Conservation (phyloP, 2,888 invertebrate species). For the Prenolepis imparis region DNA sequence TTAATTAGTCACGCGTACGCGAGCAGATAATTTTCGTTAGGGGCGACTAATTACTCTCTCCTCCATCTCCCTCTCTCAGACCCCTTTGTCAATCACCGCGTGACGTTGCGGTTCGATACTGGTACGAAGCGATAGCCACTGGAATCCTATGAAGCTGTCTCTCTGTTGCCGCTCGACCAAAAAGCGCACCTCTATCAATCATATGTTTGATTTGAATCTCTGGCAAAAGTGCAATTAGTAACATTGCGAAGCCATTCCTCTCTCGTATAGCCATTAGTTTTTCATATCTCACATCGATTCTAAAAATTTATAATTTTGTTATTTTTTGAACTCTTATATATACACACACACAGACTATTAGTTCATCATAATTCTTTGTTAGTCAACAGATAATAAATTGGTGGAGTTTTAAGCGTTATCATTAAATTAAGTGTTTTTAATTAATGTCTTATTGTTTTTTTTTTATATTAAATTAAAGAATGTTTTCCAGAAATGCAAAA, state of each 20-base stretch:
- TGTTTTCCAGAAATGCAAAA: conserved; percentile 23
- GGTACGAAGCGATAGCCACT: conserved; percentile 59
- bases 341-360: background rate
- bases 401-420: background rate
- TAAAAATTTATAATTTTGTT: conserved; percentile 1
- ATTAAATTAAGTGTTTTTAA: conserved; percentile 5
- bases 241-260: background rate
- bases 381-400: background rate
- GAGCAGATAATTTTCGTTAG: conserved; percentile 68
- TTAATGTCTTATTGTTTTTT: background rate
- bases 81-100: conserved; percentile 78
- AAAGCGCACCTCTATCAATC: conserved; percentile 67
- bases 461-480: background rate
- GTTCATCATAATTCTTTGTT: background rate
- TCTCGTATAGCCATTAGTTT: background rate
- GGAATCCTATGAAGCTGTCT: conserved; percentile 61
- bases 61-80: conserved; percentile 27
- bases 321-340: background rate
- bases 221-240: conserved; percentile 41
- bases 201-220: conserved; percentile 50
- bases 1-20: conserved; percentile 68
- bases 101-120: conserved; percentile 66
- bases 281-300: background rate
- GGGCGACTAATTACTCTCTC: conserved; percentile 70
- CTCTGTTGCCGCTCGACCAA: conserved; percentile 42